phyloP scores from a whole-genome alignment of 2,888 invertebrate genomes.

The Hyles lineata region DNA sequence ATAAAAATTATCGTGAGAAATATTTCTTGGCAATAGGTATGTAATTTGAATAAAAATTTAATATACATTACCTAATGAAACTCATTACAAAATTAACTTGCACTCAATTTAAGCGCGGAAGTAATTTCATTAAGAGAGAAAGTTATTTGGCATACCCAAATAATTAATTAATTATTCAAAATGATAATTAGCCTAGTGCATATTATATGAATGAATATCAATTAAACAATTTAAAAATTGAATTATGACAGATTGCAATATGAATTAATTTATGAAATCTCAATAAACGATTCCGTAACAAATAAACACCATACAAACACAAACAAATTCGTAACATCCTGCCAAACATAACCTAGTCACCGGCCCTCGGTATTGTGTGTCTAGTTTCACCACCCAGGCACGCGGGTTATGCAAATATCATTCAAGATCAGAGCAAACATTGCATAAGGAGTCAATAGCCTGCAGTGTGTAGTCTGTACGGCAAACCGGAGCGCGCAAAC shows the following conservation, averaged over 20 bases:
- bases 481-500: conserved; percentile 18
- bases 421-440: conserved; percentile 36
- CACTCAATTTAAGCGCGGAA: neutral
- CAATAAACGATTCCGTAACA: neutral
- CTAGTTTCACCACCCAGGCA: conserved; percentile 25
- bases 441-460: conserved; percentile 31
- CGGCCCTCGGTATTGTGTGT: conserved; percentile 7
- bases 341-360: conserved; percentile 10
- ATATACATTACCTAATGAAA: neutral
- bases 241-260: neutral
- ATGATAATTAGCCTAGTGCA: too few relatives aligned
- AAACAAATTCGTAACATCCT: neutral
- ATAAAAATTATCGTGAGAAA: neutral
- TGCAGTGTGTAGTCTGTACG: neutral
- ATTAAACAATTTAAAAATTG: neutral
- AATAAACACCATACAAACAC: neutral
- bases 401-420: conserved; percentile 32
- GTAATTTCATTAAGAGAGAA: neutral
- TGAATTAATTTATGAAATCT: neutral
- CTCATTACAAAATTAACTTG: neutral
- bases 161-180: too few relatives aligned
- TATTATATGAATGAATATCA: neutral
- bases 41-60: neutral
- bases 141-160: too few relatives aligned
- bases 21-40: neutral